phyloP scores from a whole-genome alignment of 2,888 invertebrate species.

The Neoscelio sp. region DNA sequence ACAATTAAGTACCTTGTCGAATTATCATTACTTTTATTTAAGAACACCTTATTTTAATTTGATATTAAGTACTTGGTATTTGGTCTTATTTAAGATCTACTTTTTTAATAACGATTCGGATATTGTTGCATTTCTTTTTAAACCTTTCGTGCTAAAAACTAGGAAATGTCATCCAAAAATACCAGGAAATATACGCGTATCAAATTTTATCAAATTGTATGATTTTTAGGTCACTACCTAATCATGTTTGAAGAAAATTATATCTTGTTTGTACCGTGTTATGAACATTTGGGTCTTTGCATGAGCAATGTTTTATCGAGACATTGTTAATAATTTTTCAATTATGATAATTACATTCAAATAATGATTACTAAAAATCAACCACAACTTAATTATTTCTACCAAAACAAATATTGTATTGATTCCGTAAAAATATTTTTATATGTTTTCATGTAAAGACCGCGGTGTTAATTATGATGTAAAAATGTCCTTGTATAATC shows the following conservation, averaged over 20 bases:
- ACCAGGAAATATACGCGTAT: conserved; percentile 10
- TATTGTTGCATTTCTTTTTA: background rate
- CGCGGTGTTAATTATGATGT: background rate
- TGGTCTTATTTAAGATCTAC: conserved; percentile 2
- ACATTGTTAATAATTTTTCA: too few relatives aligned
- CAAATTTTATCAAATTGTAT: background rate
- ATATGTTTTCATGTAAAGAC: background rate
- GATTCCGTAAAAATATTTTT: background rate
- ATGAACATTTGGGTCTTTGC: background rate
- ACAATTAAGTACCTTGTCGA: too few relatives aligned
- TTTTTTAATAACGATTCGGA: conserved; percentile 2
- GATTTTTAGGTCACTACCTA: background rate
- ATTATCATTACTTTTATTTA: too few relatives aligned
- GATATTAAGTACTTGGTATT: conserved; percentile 18
- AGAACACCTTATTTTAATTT: too few relatives aligned
- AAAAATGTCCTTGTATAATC: background rate
- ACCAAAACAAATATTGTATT: too few relatives aligned
- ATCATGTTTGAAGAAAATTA: background rate
- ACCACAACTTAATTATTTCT: too few relatives aligned
- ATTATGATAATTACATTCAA: too few relatives aligned
- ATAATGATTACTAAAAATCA: too few relatives aligned
- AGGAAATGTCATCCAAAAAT: conserved; percentile 26
- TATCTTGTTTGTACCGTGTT: background rate
- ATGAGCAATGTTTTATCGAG: too few relatives aligned
- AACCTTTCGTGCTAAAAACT: background rate